A percentile compares a stretch with the other conserved stretches of the same genome.
phyloP scores from a whole-genome alignment of 2,888 invertebrate species.

The Macrophya alboannulata region DNA sequence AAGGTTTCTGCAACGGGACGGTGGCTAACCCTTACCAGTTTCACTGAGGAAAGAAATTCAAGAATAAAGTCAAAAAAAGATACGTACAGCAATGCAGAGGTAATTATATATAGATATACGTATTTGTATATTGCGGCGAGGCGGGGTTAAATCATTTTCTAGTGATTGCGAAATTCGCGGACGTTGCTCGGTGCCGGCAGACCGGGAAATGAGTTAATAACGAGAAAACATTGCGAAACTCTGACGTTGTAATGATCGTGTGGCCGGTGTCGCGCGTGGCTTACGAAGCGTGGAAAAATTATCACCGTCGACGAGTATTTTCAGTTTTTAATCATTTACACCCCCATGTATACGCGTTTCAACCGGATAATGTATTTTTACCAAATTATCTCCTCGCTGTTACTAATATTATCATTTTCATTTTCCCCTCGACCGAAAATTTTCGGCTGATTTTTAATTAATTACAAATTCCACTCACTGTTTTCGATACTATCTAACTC shows the following conservation, averaged over 20 bases:
- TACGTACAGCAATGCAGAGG: neutral
- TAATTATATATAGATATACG: neutral
- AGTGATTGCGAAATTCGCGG: slow-evolving; percentile 38
- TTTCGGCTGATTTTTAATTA: neutral
- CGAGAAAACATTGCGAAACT: slow-evolving; percentile 52
- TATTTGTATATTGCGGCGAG: slow-evolving; percentile 36
- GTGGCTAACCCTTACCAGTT: neutral
- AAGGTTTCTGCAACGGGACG: neutral
- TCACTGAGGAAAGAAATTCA: neutral
- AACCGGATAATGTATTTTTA: neutral
- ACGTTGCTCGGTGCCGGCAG: slow-evolving; percentile 7
- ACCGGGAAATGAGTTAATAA: slow-evolving; percentile 51
- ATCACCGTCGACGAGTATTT: slow-evolving; percentile 29
- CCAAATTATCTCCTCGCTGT: neutral
- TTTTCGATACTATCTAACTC: neutral
- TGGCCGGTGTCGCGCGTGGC: slow-evolving; percentile 23
- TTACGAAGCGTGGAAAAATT: slow-evolving; percentile 34
- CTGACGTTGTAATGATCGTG: slow-evolving; percentile 50
- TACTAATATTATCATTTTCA: neutral
- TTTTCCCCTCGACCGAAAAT: neutral
- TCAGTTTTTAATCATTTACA: slow-evolving; percentile 40
- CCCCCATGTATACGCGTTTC: neutral
- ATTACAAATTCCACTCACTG: neutral
- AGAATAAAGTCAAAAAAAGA: neutral
- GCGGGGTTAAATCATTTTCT: slow-evolving; percentile 47